A percentile compares a stretch with the other conserved stretches of the same genome.
phyloP scores from a whole-genome alignment of 2,797 vertebrate genomes.

The Peromyscus melanophrys region DNA sequence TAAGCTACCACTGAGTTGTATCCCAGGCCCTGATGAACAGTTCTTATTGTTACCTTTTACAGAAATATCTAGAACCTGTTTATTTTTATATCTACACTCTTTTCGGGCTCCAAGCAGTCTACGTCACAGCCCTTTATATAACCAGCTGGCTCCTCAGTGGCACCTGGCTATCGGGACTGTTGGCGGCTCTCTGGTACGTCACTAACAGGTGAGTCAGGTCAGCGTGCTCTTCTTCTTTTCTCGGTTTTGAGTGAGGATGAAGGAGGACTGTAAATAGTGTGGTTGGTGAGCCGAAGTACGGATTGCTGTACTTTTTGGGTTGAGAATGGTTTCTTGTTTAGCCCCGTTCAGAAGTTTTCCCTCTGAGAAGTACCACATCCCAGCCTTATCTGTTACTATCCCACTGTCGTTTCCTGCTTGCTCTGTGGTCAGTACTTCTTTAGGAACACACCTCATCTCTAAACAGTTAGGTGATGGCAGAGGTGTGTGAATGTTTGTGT shows the following conservation, averaged over 20 bases:
- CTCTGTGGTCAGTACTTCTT: not conserved
- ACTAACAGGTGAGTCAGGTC: constrained; percentile 94
- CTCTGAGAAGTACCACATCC: not conserved
- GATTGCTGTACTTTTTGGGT: not conserved
- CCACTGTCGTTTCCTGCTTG: not conserved
- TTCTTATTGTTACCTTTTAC: constrained; percentile 85
- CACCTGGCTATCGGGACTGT: constrained; percentile 95
- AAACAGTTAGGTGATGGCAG: not conserved
- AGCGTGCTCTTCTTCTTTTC: not conserved
- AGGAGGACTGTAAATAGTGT: not conserved
- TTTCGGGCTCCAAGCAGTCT: constrained; percentile 97
- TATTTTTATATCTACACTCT: constrained; percentile 99
- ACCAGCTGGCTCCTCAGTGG: constrained; percentile 98
- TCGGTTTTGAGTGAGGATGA: not conserved
- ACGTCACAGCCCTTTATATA: constrained; percentile 95
- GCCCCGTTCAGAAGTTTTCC: not conserved
- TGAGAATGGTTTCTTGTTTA: not conserved
- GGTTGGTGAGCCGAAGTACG: not conserved
- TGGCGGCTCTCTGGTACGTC: constrained; percentile 96
- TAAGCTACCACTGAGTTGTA: not conserved
- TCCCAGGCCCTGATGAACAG: not conserved
- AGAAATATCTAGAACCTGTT: constrained; percentile 96
- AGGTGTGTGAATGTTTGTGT: not conserved
- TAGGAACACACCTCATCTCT: not conserved
- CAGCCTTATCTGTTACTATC: not conserved